phyloP scores from a whole-genome alignment of 2,113 vertebrate genomes.

The Ctenomys sociabilis region DNA sequence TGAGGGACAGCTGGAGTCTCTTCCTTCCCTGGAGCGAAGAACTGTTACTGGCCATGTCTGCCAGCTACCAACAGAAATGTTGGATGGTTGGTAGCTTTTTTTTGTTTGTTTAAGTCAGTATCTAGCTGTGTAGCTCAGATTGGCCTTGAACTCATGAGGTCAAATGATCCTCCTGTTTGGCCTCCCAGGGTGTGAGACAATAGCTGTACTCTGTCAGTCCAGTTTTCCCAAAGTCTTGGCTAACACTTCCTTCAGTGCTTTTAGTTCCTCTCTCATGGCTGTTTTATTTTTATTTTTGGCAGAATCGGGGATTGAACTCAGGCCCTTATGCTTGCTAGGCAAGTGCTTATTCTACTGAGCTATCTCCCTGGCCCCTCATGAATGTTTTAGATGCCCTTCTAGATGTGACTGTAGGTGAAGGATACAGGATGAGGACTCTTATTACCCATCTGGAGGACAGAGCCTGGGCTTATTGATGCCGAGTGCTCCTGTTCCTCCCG shows the following conservation, averaged over 20 bases:
- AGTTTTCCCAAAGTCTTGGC: not conserved
- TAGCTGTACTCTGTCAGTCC: not conserved
- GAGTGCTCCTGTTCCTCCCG: fast-evolving
- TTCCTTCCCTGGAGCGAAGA: not conserved
- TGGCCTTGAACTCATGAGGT: not conserved
- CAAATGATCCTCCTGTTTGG: not conserved
- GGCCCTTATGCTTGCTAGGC: too few species aligned
- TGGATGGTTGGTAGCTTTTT: not conserved
- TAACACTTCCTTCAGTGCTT: not conserved
- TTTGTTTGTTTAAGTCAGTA: not conserved
- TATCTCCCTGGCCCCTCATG: not conserved
- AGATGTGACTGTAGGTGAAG: not conserved
- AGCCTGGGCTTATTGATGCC: too few species aligned
- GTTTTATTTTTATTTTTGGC: not conserved
- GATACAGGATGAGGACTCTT: not conserved
- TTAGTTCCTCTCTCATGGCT: not conserved
- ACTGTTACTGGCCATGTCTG: not conserved
- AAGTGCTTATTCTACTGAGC: too few species aligned
- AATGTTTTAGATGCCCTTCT: not conserved
- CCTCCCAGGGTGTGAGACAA: not conserved
- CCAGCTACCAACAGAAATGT: not conserved
- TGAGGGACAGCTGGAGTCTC: not conserved
- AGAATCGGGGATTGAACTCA: too few species aligned
- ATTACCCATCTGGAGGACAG: not conserved
- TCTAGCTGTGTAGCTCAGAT: not conserved